Evolutionary conservation across 2,113 vertebrate species (phyloP), one percentile per base, ranked within the genome.

Genomic region (Antechinus flavipes): DNA sequence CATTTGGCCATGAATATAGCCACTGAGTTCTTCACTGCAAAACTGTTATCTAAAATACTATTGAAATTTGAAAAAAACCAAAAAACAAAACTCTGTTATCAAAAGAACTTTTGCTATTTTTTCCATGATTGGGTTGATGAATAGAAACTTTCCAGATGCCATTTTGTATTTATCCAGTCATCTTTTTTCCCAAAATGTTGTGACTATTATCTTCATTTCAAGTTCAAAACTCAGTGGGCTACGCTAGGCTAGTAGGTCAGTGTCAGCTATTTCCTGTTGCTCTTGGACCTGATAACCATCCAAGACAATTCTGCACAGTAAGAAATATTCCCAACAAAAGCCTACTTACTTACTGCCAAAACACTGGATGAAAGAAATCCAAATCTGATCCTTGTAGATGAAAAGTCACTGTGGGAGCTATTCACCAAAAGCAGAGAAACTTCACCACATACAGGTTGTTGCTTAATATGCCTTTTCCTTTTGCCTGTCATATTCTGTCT

Each of bases 181-280:
- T 92, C 42, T 90, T 90, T 91, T 52, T 89, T 46, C 91, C 25
- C 89, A 94, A 47, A 96, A 84, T 94, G 90, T 95, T 96, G 16
- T 92, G 96, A 7, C 58, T 49, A 1, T 94, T 93, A 89, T 96
- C 55, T 97, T 27, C 22, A 30, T 93, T 96, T 94, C 50, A 58
- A 96, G 96, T 96, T 98, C 30, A 93, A 91, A 97, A 96, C 90
- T 95, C 96, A 54, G 92, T 94, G 94, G 97, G 56, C 94, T 95
- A 84, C 91, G 97, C 92, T 95, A 97, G 5, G 97, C 92, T 95
- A 97, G 7, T 93, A 98, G 97, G 96, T 97, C 98, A 98, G 94
- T 95, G 56, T 97, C 96, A 95, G 97, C 97, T 97, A 94, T 98
- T 98, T 98, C 98, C 98, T 98, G 98, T 98, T 98, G 97, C 95